Conservation (phyloP, 2,888 invertebrate genomes). For the Exocentrus adspersus region DNA sequence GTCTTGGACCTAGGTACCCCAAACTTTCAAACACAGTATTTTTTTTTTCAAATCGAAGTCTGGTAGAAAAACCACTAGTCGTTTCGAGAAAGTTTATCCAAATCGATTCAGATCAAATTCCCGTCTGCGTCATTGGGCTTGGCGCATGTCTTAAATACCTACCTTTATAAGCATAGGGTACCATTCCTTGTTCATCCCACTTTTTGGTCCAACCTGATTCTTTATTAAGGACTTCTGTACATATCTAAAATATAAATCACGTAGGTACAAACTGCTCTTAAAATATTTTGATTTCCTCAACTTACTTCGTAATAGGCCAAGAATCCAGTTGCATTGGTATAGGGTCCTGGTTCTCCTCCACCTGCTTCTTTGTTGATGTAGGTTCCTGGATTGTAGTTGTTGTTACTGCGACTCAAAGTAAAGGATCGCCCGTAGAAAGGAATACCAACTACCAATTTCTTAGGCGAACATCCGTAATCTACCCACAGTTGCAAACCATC, state of each 20-base stretch:
- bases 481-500: constrained; percentile 90
- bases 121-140: not conserved
- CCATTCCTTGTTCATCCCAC: constrained; percentile 85
- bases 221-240: constrained; percentile 76
- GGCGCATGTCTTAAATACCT: constrained; percentile 29
- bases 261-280: not conserved
- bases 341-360: constrained; percentile 86
- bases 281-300: not conserved
- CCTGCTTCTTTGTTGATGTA: constrained; percentile 92
- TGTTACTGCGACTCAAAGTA: constrained; percentile 83
- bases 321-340: constrained; percentile 88
- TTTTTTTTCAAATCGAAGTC: too few relatives aligned
- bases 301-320: constrained; percentile 85
- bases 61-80: too few relatives aligned
- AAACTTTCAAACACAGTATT: too few relatives aligned
- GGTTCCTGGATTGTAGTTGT: constrained; percentile 84
- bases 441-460: constrained; percentile 87
- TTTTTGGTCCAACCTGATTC: constrained; percentile 82
- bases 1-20: too few relatives aligned
- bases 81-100: too few relatives aligned
- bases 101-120: too few relatives aligned
- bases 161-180: constrained; percentile 87
- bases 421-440: constrained; percentile 91
- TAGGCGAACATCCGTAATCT: constrained; percentile 86
- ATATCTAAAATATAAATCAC: constrained; percentile 70